Conservation (phyloP, 2,113 vertebrate species). For the Cyrtonyx montezumae region DNA sequence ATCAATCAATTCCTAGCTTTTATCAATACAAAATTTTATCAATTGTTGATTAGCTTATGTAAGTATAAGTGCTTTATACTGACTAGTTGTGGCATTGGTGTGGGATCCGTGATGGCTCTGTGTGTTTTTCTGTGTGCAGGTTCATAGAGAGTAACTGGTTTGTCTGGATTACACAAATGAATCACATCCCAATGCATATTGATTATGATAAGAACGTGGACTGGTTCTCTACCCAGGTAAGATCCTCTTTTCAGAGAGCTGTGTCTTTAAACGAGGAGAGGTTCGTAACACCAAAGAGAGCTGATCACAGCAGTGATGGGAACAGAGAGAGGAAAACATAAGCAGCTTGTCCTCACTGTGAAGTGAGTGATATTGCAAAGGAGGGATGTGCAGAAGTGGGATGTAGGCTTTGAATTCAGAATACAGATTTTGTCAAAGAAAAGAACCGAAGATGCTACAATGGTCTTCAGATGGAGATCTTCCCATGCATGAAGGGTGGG, state of each 20-base stretch:
- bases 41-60: accelerated
- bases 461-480: neutral
- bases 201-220: conserved; percentile 81
- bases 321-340: neutral
- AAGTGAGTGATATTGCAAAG: neutral
- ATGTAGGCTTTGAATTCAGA: neutral
- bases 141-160: conserved; percentile 83
- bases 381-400: neutral
- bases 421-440: neutral
- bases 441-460: neutral
- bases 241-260: neutral
- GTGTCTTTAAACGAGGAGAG: neutral
- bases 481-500: neutral
- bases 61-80: neutral
- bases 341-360: neutral
- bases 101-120: neutral
- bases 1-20: neutral
- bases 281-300: neutral
- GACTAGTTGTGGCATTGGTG: neutral
- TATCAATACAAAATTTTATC: too few relatives aligned
- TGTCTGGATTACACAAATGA: conserved; percentile 83
- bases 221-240: conserved; percentile 86
- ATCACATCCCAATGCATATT: conserved; percentile 78
- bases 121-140: conserved; percentile 44
- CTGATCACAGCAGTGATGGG: neutral